Evolutionary conservation across 2,113 vertebrate species (phyloP).

Genomic region (Entomyzon cyanotis): DNA sequence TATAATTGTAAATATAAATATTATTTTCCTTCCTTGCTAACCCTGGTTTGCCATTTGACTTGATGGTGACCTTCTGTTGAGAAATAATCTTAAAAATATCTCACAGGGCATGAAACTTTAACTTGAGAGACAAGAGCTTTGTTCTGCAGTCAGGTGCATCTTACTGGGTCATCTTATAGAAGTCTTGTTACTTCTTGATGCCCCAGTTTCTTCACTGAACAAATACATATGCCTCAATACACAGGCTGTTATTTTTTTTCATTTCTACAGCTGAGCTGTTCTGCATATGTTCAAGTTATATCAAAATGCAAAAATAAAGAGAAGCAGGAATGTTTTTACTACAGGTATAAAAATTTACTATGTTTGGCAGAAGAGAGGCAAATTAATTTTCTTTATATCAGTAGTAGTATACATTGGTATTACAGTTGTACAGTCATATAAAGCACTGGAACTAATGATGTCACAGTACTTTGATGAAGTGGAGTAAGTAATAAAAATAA

Average conservation of each 20-base stretch:
- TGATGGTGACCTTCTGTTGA: not conserved
- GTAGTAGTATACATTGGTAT: not conserved
- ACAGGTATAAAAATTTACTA: not conserved
- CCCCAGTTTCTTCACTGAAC: not conserved
- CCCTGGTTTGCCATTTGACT: not conserved
- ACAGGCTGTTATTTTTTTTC: not conserved
- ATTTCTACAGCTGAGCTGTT: not conserved
- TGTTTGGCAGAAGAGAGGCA: not conserved
- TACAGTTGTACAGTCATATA: not conserved
- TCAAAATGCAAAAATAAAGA: not conserved
- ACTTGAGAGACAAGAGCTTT: not conserved
- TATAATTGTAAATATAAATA: not conserved
- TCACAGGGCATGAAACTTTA: not conserved
- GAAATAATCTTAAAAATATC: not conserved
- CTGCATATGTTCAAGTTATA: not conserved
- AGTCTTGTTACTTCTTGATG: not conserved
- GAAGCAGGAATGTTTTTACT: not conserved
- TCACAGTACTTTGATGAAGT: not conserved
- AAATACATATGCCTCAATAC: not conserved
- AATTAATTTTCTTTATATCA: not conserved
- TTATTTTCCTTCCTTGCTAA: not conserved
- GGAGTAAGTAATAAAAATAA: not conserved
- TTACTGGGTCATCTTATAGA: not conserved
- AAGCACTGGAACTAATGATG: not conserved
- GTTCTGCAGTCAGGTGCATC: not conserved